Evolutionary conservation across 2,113 vertebrate genomes (phyloP), one percentile per base, ranked within the genome.

Genomic region (Hippocampus mohnikei): DNA sequence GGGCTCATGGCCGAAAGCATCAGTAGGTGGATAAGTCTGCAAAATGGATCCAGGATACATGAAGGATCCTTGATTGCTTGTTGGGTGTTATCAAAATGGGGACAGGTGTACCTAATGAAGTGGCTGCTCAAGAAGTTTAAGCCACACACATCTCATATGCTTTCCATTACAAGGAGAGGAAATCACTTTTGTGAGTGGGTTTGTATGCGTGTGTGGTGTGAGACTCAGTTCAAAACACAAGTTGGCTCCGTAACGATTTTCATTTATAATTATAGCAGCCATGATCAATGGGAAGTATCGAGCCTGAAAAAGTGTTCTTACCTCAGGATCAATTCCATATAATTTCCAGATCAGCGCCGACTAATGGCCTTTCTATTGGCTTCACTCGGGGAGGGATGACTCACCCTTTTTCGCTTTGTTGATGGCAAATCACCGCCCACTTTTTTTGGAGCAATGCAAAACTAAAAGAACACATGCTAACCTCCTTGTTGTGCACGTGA

Each of bases 271-370:
- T 87, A 89, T 87, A 87, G 86, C 83, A 66, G 75, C 40, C 66
- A 66, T 76, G 77, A 90, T 91, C 88, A 85, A 89, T 90, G 83
- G 71, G 71, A 87, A 87, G 84, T 82, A 89, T 85, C 61, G 87
- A 88, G 79, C 83, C 84, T 78, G 89, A 90, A 83, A 88, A 89
- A 85, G 80, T 78, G 81, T 85, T 84, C 80, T 84, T 76, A 85
- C 76, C 85, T 80, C 81, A 66, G 77, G 83, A 91, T 92, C 89
- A 91, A 91, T 91, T 81, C 80, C 79, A 86, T 84, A 88, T 89
- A 89, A 90, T 92, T 91, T 91, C 85, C 85, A 85, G 69, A 90
- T 92, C 89, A 91, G 77, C 86, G 88, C 87, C 84, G 88, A 87
- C 88, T 87, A 90, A 91, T 90, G 85, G 88, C 78, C 86, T 91